phyloP scores from a whole-genome alignment of 1,140 invertebrate species.

The Manduca sexta region DNA sequence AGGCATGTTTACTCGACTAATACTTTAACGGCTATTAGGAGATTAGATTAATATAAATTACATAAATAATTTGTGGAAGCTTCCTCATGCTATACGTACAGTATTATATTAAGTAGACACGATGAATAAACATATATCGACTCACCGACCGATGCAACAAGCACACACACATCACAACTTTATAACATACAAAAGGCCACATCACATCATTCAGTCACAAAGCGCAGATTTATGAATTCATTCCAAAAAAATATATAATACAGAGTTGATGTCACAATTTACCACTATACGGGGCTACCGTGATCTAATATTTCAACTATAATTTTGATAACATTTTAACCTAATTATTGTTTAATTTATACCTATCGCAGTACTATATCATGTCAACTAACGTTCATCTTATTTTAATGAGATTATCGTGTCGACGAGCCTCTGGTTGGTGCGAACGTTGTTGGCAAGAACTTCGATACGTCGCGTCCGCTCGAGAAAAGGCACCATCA shows the following conservation, averaged over 20 bases:
- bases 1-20: constrained; percentile 51
- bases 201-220: constrained; percentile 72
- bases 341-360: constrained; percentile 60
- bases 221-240: constrained; percentile 44
- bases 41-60: constrained; percentile 36
- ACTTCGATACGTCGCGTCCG: constrained; percentile 14
- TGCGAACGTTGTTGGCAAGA: constrained; percentile 39
- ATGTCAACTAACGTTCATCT: constrained; percentile 37
- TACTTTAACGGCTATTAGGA: constrained; percentile 48
- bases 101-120: constrained; percentile 46
- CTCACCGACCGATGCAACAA: constrained; percentile 55
- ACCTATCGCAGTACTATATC: constrained; percentile 39
- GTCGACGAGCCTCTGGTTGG: constrained; percentile 32
- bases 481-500: constrained; percentile 46
- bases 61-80: constrained; percentile 51
- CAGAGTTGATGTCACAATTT: constrained; percentile 24
- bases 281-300: constrained; percentile 17
- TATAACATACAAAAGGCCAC: constrained; percentile 68
- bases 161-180: constrained; percentile 55
- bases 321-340: constrained; percentile 28
- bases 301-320: constrained; percentile 29
- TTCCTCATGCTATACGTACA: constrained; percentile 29
- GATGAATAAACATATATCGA: constrained; percentile 28
- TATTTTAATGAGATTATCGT: constrained; percentile 28
- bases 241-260: constrained; percentile 31